phyloP scores from a whole-genome alignment of 2,797 vertebrate genomes.

The Falco columbarius region DNA sequence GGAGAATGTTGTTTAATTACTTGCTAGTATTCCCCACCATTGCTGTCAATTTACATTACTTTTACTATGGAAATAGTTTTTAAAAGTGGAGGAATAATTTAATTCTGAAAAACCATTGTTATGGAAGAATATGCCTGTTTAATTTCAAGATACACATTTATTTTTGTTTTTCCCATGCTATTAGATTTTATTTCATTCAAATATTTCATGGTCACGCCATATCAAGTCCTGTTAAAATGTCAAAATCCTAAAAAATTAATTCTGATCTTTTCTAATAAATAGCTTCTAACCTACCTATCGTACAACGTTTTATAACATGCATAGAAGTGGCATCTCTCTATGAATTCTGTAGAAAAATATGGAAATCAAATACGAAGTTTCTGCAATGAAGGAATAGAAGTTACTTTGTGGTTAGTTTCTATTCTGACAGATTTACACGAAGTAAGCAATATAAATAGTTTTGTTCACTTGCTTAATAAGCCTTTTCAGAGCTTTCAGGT shows the following conservation, averaged over 20 bases:
- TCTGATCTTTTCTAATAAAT: neutral
- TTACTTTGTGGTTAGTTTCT: neutral
- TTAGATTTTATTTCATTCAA: neutral
- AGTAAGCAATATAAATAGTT: neutral
- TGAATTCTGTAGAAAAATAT: neutral
- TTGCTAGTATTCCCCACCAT: neutral
- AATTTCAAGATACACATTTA: neutral
- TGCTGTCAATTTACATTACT: neutral
- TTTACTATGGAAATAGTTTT: neutral
- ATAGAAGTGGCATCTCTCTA: neutral
- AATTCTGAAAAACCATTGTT: neutral
- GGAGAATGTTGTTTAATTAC: neutral
- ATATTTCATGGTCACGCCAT: neutral
- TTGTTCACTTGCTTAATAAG: neutral
- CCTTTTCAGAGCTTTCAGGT: neutral
- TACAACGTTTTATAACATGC: neutral
- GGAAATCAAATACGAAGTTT: neutral
- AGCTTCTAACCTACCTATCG: neutral
- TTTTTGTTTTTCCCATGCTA: neutral
- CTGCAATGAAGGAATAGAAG: neutral
- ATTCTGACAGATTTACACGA: neutral
- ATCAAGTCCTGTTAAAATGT: neutral
- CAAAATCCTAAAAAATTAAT: neutral
- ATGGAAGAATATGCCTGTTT: neutral
- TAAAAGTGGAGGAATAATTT: neutral